A percentile compares a stretch with the other conserved stretches of the same genome.
phyloP scores from a whole-genome alignment of 2,113 vertebrate species.

The Channa argus region DNA sequence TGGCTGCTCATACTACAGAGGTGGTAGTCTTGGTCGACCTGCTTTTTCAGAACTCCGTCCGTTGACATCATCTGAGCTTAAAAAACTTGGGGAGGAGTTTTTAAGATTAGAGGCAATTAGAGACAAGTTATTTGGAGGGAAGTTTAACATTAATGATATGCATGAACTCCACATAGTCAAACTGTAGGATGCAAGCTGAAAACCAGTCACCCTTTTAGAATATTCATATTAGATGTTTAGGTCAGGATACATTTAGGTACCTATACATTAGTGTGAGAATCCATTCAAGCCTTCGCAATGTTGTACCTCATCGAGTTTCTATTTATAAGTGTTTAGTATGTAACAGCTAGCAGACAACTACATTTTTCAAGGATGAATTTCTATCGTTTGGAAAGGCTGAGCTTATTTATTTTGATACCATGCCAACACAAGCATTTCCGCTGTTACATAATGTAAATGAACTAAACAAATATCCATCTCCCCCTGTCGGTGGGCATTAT shows the following conservation, averaged over 20 bases:
- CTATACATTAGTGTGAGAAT: slow-evolving; percentile 8
- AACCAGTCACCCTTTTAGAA: neutral
- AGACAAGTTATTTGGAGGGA: too few species aligned
- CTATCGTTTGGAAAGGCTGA: neutral
- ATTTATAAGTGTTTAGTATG: neutral
- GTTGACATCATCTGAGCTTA: too few species aligned
- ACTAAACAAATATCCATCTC: slow-evolving; percentile 59
- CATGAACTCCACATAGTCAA: too few species aligned
- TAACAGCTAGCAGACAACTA: slow-evolving; percentile 1
- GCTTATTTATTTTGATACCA: slow-evolving; percentile 33
- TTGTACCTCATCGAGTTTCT: neutral
- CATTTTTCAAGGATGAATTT: slow-evolving; percentile 19
- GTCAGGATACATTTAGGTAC: slow-evolving; percentile 4
- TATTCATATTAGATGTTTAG: slow-evolving; percentile 9
- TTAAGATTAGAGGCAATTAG: too few species aligned
- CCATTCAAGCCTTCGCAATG: neutral
- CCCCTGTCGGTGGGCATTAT: slow-evolving; percentile 33
- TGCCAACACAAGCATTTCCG: slow-evolving; percentile 6
- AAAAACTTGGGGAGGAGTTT: too few species aligned
- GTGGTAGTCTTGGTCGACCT: too few species aligned
- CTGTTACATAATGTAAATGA: slow-evolving; percentile 36
- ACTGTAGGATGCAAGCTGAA: too few species aligned
- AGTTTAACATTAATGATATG: too few species aligned
- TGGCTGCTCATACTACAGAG: too few species aligned
- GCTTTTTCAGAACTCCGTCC: too few species aligned